These are phyloP conservation scores for Triplophysa siluroides DNA, from an alignment of 2,113 vertebrate species.

Conservation along the genomic window DNA sequence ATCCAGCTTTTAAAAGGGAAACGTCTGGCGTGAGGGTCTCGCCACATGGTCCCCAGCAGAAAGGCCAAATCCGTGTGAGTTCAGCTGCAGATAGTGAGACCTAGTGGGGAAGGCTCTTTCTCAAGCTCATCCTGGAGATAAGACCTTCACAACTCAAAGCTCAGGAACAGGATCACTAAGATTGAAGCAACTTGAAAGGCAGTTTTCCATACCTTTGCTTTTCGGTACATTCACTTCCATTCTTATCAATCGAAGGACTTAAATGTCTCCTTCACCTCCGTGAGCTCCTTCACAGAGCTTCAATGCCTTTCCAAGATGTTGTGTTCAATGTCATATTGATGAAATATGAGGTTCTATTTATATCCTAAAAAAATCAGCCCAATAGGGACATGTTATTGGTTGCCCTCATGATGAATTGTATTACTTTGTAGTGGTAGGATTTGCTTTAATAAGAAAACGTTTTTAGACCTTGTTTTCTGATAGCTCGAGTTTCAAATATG, in stretches of 20 bases:
- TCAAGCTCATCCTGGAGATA: conserved; percentile 59
- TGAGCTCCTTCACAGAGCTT: conserved; percentile 4
- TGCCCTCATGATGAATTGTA: conserved; percentile 13
- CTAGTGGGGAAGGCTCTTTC: conserved; percentile 54
- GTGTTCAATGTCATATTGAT: conserved; percentile 17
- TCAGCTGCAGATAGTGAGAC: conserved; percentile 64
- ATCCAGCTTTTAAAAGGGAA: conserved; percentile 61
- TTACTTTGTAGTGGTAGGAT: neutral
- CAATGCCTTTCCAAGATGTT: no score
- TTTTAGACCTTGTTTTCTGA: conserved; percentile 27
- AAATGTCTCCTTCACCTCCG: conserved; percentile 19
- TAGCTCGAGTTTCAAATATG: conserved; percentile 20
- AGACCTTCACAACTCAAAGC: conserved; percentile 59
- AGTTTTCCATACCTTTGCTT: conserved; percentile 52
- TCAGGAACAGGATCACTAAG: conserved; percentile 46
- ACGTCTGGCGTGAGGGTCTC: conserved; percentile 53
- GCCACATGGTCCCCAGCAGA: conserved; percentile 59
- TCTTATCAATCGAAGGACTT: conserved; percentile 52
- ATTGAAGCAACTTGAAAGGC: conserved; percentile 57
- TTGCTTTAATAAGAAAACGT: conserved; percentile 26
- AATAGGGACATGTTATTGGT: conserved; percentile 6
- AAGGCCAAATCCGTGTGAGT: conserved; percentile 68
- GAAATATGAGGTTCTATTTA: conserved; percentile 31
- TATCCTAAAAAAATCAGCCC: neutral
- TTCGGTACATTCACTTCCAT: conserved; percentile 50